Conservation (phyloP, 2,888 invertebrate genomes). For the Vanessa cardui region DNA sequence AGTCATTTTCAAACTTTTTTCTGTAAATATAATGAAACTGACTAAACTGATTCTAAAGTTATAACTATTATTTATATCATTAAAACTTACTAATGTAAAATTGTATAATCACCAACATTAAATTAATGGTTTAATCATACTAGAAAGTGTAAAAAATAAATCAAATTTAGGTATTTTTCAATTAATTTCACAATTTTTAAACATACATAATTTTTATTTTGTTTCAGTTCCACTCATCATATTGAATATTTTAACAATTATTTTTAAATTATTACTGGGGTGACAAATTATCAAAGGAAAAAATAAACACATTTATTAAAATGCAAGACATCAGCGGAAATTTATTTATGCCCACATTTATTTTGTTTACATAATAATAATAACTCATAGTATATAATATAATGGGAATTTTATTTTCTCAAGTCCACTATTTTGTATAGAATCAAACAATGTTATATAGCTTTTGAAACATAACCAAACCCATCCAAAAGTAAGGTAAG, state of each 20-base stretch:
- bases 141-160: no score
- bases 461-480: no score
- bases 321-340: neutral
- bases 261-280: constrained; percentile 94
- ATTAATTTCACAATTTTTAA: neutral
- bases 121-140: no score
- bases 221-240: constrained; percentile 97
- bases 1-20: no score
- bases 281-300: constrained; percentile 65
- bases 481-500: no score
- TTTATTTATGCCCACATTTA: constrained; percentile 4
- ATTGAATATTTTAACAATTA: constrained; percentile 92
- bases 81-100: no score
- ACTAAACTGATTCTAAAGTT: no score
- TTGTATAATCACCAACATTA: no score
- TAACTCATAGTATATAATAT: neutral
- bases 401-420: neutral
- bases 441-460: neutral
- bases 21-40: no score
- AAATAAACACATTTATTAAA: neutral
- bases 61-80: no score
- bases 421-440: neutral
- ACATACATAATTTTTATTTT: constrained; percentile 53
- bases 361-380: neutral
- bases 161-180: neutral